Percentiles rank a stretch among this genome's conserved stretches.
Conservation (phyloP, 2,888 invertebrate species). For the Phorcus lineatus region DNA sequence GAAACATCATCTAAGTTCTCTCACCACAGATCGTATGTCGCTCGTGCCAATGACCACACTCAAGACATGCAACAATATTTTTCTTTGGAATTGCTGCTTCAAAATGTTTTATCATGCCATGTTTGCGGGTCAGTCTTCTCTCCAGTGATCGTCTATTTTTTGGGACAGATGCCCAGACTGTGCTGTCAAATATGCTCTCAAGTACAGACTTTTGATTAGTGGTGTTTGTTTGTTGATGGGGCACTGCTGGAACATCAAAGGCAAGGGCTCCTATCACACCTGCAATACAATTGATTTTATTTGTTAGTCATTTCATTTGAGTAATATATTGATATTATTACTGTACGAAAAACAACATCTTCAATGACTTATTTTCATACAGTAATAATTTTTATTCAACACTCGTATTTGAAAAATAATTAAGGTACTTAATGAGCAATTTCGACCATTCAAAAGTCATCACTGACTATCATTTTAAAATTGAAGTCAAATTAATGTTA, state of each 20-base stretch:
- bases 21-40: constrained; percentile 87
- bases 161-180: constrained; percentile 85
- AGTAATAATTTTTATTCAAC: too few species aligned
- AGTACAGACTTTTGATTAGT: constrained; percentile 26
- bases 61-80: constrained; percentile 85
- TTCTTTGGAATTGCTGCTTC: constrained; percentile 85
- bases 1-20: constrained; percentile 14
- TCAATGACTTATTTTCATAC: too few species aligned
- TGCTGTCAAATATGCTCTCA: constrained; percentile 76
- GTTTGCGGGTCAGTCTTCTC: constrained; percentile 84
- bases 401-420: too few species aligned
- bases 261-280: constrained; percentile 20
- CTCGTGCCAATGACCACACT: constrained; percentile 91
- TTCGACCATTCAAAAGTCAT: too few species aligned
- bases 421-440: too few species aligned
- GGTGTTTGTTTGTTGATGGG: not conserved
- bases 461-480: too few species aligned
- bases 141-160: constrained; percentile 87
- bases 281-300: not conserved
- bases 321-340: too few species aligned
- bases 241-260: not conserved
- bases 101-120: constrained; percentile 83
- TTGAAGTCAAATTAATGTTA: too few species aligned
- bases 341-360: too few species aligned
- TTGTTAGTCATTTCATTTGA: too few species aligned